Base-by-base conservation (phyloP, 2,888 invertebrate genomes). In the Ceratothoa steindachneri region DNA sequence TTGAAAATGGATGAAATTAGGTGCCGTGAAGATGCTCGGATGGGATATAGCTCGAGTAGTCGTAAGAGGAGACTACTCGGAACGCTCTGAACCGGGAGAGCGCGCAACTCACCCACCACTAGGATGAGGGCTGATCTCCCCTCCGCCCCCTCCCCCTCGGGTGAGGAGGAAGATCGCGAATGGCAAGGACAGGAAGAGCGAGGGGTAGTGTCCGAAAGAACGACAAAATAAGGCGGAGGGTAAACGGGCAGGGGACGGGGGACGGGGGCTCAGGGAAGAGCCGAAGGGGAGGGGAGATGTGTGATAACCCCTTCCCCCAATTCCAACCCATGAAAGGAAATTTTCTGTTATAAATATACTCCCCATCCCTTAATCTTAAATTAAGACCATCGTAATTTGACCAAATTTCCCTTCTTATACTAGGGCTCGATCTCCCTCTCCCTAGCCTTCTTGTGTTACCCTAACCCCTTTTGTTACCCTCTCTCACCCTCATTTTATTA, bases 401-500 rank as follows among this genome's bases (percentile, higher is more conserved):
- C n/a, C n/a, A n/a, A n/a, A n/a, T n/a, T n/a, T n/a, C n/a, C n/a
- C n/a, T n/a, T n/a, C n/a, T n/a, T n/a, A n/a, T n/a, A n/a, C n/a
- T n/a, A n/a, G n/a, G n/a, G n/a, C 41, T 41, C 12, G 15, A 41
- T 30, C 30, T 67, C 67, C n/a, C 60, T 60, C 60, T 60, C 60
- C n/a, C 60, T 60, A 7, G 5, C 60, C n/a, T 19, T 60, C 19
- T 30, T 60, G 9, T 22, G 7, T 22, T 19, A 7, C 24, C 19
- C 24, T 22, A 7, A 15, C 53, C 28, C 53, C n/a, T 19, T 19
- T 28, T 53, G 12, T 28, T 27, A 12, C 53, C 19, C 22, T 27
- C 53, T 24, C 69, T 69, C 69, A 52, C 69, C 52, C 69, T 24
- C 24, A n/a, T 9, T 52, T 12, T 69, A n/a, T n/a, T n/a, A n/a